Base-by-base conservation (phyloP, 2,888 invertebrate genomes). In the Arctia plantaginis region DNA sequence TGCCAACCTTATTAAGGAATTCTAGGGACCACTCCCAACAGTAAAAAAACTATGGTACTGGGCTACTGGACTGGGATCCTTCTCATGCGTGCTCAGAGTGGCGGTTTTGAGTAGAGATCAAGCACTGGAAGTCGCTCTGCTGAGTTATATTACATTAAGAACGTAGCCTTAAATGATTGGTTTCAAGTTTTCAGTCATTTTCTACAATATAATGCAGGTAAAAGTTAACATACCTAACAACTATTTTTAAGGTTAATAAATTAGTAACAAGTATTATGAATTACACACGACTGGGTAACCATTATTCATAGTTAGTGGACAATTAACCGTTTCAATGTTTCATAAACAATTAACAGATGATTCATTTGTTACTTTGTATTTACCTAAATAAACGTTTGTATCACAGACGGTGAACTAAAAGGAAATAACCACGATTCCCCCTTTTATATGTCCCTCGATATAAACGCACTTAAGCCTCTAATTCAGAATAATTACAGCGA, bases 401-500 rank as follows among this genome's bases (percentile, higher is more conserved):
- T 69, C 62, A 81, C 76, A 76, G 73, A 73, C 71, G 73, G 68
- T 59, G 66, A 74, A 71, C 41, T 30, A n/a, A 74, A 71, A 75
- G 67, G 64, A 62, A 35, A 69, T 65, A 62, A 41, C 41, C 30
- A 62, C 30, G 41, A 30, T 70, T 65, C n/a, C 39, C 76, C 77
- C 72, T 73, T 68, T 66, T 81, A 79, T 82, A 79, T 84, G 79
- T 75, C 81, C 85, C 85, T 71, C 82, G 78, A 89, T 90, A 88
- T 88, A 87, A 90, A 90, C 89, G 86, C 86, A 90, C 82, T 88
- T 87, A 88, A 88, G 85, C 86, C 82, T 87, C 85, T 92, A 91
- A 93, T 92, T 91, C 89, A 86, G 86, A 91, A 92, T 94, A 94
- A 94, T 93, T 93, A 93, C 89, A 77, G 75, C 78, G 86, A 87